Conservation (phyloP, 2,888 invertebrate species). For the Antitype chi region DNA sequence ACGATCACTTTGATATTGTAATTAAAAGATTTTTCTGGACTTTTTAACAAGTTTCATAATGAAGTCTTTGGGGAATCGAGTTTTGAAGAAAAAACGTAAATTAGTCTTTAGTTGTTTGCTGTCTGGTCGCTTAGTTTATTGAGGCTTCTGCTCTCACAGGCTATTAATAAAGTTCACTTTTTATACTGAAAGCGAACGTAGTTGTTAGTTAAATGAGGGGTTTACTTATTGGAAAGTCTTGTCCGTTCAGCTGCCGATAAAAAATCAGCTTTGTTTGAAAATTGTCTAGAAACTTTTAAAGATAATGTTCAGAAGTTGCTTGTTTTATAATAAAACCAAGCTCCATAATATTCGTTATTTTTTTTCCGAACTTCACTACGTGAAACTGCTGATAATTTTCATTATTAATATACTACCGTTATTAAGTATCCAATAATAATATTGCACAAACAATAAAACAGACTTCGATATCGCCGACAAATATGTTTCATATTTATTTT, state of each 20-base stretch:
- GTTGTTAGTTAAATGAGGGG: conserved; percentile 23
- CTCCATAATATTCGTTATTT: not conserved
- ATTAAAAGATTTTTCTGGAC: conserved; percentile 63
- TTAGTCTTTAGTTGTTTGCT: conserved; percentile 50
- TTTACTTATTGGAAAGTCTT: conserved; percentile 33
- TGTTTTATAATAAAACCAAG: not conserved
- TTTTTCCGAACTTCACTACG: not conserved
- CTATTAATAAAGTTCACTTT: conserved; percentile 43
- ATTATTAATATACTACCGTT: not conserved
- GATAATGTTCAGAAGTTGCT: not conserved
- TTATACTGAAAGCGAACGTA: conserved; percentile 20
- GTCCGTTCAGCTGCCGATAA: conserved; percentile 13
- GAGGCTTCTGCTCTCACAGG: conserved; percentile 41
- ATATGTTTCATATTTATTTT: too few relatives aligned
- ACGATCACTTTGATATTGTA: conserved; percentile 70
- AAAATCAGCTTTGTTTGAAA: conserved; percentile 1
- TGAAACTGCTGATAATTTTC: not conserved
- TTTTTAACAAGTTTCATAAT: conserved; percentile 57
- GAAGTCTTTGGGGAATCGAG: conserved; percentile 41
- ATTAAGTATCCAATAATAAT: not conserved
- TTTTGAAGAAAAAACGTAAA: conserved; percentile 52
- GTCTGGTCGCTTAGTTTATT: conserved; percentile 34
- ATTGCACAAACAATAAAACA: not conserved
- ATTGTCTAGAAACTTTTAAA: not conserved
- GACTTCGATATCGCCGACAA: not conserved